Evolutionary conservation across 2,113 vertebrate species (phyloP).

Genomic region (Hylia prasina): DNA sequence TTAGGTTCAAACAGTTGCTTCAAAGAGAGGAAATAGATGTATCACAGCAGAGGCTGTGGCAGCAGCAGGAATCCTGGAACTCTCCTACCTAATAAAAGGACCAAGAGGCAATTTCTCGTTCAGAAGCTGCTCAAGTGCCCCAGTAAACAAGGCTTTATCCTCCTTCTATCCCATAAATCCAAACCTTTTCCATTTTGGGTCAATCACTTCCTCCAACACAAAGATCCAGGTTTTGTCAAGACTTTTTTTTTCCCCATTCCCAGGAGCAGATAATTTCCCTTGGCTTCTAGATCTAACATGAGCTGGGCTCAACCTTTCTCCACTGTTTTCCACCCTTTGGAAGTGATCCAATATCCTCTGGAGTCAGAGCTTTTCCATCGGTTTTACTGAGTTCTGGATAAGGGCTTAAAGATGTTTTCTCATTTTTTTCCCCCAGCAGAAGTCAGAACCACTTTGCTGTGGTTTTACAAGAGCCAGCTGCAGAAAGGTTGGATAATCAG

Average conservation of each 20-base stretch:
- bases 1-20: background rate
- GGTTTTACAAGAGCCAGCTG: constrained; percentile 42
- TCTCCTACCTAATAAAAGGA: background rate
- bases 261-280: background rate
- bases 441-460: constrained; percentile 13
- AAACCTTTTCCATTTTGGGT: background rate
- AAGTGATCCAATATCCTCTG: background rate
- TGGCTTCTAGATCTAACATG: background rate
- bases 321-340: background rate
- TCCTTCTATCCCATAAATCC: background rate
- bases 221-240: background rate
- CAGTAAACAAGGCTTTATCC: background rate
- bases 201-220: background rate
- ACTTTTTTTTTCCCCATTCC: background rate
- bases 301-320: background rate
- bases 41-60: background rate
- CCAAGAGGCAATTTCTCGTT: background rate
- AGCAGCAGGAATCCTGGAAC: background rate
- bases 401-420: background rate
- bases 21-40: background rate
- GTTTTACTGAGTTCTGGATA: background rate
- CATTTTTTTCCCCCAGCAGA: background rate
- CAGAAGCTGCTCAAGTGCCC: background rate
- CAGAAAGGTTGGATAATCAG: constrained; percentile 34
- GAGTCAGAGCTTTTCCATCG: background rate